phyloP scores from a whole-genome alignment of 2,113 vertebrate genomes.

The Dipodomys ordii region DNA sequence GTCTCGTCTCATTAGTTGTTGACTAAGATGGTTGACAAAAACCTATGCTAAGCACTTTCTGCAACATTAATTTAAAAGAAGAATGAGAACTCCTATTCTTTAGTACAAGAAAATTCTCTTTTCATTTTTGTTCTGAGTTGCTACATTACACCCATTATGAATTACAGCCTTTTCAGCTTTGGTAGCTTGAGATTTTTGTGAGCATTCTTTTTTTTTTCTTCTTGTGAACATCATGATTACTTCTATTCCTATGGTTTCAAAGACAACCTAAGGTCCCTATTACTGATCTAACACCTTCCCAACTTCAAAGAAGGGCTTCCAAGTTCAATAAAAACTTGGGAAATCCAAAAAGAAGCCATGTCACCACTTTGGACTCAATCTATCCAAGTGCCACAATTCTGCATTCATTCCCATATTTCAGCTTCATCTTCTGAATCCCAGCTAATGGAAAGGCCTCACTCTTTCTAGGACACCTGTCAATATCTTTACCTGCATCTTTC shows the following conservation, averaged over 20 bases:
- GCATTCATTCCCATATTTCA: neutral
- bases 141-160: neutral
- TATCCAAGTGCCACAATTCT: neutral
- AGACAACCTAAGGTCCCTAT: neutral
- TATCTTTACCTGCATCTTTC: neutral
- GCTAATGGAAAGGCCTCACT: neutral
- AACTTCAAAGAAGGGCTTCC: neutral
- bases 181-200: neutral
- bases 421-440: neutral
- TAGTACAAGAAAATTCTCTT: slow-evolving; percentile 50
- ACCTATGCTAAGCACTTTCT: slow-evolving; percentile 38
- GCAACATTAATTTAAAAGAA: slow-evolving; percentile 55
- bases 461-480: neutral
- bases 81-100: slow-evolving; percentile 15
- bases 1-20: neutral
- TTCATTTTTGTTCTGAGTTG: neutral
- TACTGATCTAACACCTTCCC: neutral
- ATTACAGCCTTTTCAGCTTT: neutral
- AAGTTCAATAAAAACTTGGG: neutral
- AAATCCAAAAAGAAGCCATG: neutral
- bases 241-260: neutral
- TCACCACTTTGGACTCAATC: neutral
- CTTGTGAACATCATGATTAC: too few relatives aligned
- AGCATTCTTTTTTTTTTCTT: neutral
- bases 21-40: slow-evolving; percentile 56